Evolutionary conservation across 2,797 vertebrate genomes (phyloP).

Genomic region (Psittacula derbiana): DNA sequence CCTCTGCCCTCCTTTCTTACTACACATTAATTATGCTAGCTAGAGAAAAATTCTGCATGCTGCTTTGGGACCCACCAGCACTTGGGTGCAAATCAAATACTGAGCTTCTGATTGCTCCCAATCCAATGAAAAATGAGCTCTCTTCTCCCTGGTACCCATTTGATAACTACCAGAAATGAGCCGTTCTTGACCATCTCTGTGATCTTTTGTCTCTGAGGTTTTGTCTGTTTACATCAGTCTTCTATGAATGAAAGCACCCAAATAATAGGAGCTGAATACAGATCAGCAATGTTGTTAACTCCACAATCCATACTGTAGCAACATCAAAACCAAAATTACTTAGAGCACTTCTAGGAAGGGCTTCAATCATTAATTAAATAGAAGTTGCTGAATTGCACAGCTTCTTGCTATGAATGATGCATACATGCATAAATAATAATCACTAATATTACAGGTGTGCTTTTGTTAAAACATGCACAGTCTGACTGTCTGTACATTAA

Average conservation of each 20-base stretch:
- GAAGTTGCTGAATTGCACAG: background rate
- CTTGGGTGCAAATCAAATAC: background rate
- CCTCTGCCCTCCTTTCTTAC: background rate
- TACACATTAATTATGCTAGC: background rate
- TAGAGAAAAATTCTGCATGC: background rate
- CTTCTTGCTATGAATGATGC: background rate
- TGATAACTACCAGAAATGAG: background rate
- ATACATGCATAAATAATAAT: background rate
- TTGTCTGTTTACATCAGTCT: background rate
- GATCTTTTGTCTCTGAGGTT: conserved; percentile 19
- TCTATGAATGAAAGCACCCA: background rate
- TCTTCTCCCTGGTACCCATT: background rate
- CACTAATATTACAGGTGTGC: background rate
- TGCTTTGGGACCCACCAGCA: background rate
- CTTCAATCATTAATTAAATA: conserved; percentile 11
- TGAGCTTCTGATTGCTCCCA: background rate
- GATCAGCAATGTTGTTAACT: background rate
- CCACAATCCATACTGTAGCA: background rate
- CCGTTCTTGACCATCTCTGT: background rate
- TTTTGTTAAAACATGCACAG: background rate
- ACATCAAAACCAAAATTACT: background rate
- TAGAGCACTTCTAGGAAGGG: background rate
- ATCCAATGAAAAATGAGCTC: background rate
- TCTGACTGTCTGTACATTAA: background rate
- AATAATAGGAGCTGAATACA: background rate